Evolutionary conservation across 2,113 vertebrate genomes (phyloP), one percentile per base, ranked within the genome.

Genomic region (Bubalus kerabau): DNA sequence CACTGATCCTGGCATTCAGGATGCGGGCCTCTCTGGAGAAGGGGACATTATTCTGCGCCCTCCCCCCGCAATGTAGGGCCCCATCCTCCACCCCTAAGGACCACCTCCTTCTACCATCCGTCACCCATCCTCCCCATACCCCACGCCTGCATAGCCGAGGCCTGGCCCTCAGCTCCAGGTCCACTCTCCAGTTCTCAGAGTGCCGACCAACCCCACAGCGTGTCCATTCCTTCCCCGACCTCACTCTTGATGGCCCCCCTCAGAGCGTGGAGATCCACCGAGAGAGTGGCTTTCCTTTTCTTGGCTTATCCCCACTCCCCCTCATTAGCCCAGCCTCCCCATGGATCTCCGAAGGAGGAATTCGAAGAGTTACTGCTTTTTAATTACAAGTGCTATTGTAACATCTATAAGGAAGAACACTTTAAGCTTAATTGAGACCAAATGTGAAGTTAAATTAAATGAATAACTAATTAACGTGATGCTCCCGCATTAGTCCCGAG

Each of bases 391-490:
- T 95, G 97, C 97, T 97, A 97, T 97, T 97, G 97, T 97, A 96
- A 94, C 98, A 98, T 98, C 97, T 98, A 97, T 97, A 93, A 98
- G 97, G 98, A 98, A 96, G 98, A 97, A 95, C 98, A 95, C 97
- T 98, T 97, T 97, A 96, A 98, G 98, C 96, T 97, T 98, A 98
- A 98, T 98, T 98, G 98, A 98, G 98, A 98, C 97, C 97, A 97
- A 98, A 98, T 98, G 98, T 97, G 98, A 98, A 98, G 98, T 98
- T 98, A 98, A 98, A 98, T 98, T 98, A 98, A 98, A 98, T 97
- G 98, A 98, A 98, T 98, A 98, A 98, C 98, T 98, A 98, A 98
- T 98, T 98, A 98, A 97, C 16, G 83, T 94, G 97, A 98, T 93
- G 95, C 74, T 97, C 96, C 43, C 80, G 36, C 80, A 96, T 98